Evolutionary conservation across 2,888 invertebrate genomes (phyloP).

Genomic region (Chesias legatella): DNA sequence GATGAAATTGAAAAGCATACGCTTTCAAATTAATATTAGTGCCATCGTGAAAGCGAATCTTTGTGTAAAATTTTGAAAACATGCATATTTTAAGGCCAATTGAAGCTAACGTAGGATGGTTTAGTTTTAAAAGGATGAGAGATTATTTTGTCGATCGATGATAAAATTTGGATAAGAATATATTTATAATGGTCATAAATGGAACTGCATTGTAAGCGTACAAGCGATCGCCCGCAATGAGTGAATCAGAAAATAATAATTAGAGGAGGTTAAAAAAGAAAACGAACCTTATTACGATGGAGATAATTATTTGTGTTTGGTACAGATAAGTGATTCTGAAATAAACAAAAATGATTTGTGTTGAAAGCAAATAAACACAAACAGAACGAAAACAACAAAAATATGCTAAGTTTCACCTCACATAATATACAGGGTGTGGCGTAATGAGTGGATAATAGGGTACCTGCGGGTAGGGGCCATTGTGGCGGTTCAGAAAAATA

Average conservation of each 20-base stretch:
- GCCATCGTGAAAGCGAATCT: slow-evolving; percentile 20
- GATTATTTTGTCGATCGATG: background rate
- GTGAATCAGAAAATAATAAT: slow-evolving; percentile 57
- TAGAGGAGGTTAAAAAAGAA: slow-evolving; percentile 72
- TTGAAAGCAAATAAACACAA: slow-evolving; percentile 81
- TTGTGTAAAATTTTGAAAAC: slow-evolving; percentile 27
- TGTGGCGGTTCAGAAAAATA: no score
- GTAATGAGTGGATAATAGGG: no score
- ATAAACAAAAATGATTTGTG: slow-evolving; percentile 83
- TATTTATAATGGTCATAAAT: slow-evolving; percentile 9
- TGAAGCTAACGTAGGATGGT: slow-evolving; percentile 34
- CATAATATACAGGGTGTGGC: slow-evolving; percentile 11
- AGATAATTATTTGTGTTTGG: slow-evolving; percentile 92
- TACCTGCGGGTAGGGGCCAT: no score
- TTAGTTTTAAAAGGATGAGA: slow-evolving; percentile 8
- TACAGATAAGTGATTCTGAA: slow-evolving; percentile 94
- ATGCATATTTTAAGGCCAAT: slow-evolving; percentile 35
- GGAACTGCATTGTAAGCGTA: slow-evolving; percentile 42
- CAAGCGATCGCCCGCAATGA: slow-evolving; percentile 52
- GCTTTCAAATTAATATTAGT: slow-evolving; percentile 17
- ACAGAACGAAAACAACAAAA: slow-evolving; percentile 63
- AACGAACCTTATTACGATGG: slow-evolving; percentile 88
- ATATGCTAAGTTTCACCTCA: slow-evolving; percentile 41
- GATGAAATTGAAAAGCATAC: slow-evolving; percentile 7
- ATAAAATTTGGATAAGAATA: background rate